Percentiles rank a stretch among this genome's conserved stretches.
phyloP scores from a whole-genome alignment of 2,888 invertebrate genomes.

The Luperina nickerlii region DNA sequence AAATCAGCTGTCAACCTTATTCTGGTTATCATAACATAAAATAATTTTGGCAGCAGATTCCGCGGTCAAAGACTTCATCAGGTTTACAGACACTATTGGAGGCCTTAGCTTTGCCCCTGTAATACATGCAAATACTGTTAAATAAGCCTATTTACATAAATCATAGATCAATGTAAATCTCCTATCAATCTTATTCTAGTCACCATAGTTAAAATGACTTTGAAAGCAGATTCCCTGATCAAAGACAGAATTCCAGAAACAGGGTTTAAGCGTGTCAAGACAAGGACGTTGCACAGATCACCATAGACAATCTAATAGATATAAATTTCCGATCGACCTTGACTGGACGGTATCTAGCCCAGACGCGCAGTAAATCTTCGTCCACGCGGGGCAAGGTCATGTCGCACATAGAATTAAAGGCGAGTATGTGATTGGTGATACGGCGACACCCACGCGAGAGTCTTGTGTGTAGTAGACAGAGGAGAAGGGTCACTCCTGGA shows the following conservation, averaged over 20 bases:
- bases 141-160: neutral
- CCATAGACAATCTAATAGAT: constrained; percentile 14
- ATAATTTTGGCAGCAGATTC: constrained; percentile 1
- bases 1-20: neutral
- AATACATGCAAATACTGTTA: neutral
- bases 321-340: constrained; percentile 53
- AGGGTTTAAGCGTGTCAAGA: neutral
- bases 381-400: constrained; percentile 60
- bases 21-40: neutral
- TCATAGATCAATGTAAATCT: neutral
- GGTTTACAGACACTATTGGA: neutral
- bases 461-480: neutral
- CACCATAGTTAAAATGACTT: neutral
- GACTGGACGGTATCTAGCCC: constrained; percentile 43
- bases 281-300: constrained; percentile 12
- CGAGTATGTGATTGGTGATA: constrained; percentile 61
- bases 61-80: neutral
- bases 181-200: neutral
- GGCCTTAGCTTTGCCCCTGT: neutral
- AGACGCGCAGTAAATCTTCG: constrained; percentile 62
- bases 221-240: neutral
- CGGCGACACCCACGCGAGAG: constrained; percentile 47
- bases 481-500: constrained; percentile 41
- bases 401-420: constrained; percentile 61
- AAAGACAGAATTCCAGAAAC: neutral